A percentile compares a stretch with the other conserved stretches of the same genome.
These are phyloP conservation scores for Danio albolineatus DNA, from an alignment of 2,797 vertebrate genomes.

Conservation along the genomic window DNA sequence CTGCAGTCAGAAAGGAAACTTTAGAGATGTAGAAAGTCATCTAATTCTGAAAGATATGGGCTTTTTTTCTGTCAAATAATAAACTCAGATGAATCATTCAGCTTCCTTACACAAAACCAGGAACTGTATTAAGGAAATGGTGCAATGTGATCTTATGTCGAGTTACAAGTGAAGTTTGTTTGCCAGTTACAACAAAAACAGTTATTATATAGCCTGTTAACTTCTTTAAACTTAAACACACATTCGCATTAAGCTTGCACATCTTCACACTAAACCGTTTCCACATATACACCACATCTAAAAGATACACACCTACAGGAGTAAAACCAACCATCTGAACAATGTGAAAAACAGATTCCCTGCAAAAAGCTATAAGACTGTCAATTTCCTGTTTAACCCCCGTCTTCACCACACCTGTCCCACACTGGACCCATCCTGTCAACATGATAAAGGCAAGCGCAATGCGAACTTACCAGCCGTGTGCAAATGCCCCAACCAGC, in stretches of 20 bases:
- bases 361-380: not conserved
- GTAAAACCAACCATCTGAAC: not conserved
- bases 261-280: not conserved
- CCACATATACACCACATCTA: not conserved
- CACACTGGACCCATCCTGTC: not conserved
- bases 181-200: not conserved
- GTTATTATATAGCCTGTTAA: not conserved
- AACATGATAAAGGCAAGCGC: slow-evolving; percentile 10
- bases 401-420: slow-evolving; percentile 28
- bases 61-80: not conserved
- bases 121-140: not conserved
- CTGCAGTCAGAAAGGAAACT: not conserved
- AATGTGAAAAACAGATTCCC: not conserved
- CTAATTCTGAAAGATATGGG: not conserved
- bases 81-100: not conserved
- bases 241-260: not conserved
- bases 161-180: not conserved
- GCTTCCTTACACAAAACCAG: slow-evolving; percentile 3
- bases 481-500: slow-evolving; percentile 62
- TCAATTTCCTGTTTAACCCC: slow-evolving; percentile 6
- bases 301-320: not conserved
- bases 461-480: slow-evolving; percentile 58
- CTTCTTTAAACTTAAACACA: slow-evolving; percentile 3
- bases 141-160: not conserved
- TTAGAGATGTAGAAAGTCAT: not conserved